A percentile compares a stretch with the other conserved stretches of the same genome.
These are phyloP conservation scores for Harpegnathos saltator DNA, from an alignment of 1,140 invertebrate genomes.

Conservation along the genomic window DNA sequence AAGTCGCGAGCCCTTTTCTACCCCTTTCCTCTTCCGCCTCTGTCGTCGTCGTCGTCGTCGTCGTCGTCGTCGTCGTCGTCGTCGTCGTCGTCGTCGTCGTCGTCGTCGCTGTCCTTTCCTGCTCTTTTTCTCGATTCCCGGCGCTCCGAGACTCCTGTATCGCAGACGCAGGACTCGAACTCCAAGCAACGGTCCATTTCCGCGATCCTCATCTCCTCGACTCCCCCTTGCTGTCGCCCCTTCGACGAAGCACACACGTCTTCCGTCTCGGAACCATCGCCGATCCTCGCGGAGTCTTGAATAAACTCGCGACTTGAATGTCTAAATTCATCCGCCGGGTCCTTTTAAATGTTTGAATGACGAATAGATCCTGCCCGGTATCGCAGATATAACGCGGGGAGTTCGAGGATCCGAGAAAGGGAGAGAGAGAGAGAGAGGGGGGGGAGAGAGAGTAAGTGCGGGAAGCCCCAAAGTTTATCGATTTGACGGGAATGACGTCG, in stretches of 20 bases:
- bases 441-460: too few species aligned
- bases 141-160: constrained; percentile 30
- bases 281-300: constrained; percentile 1
- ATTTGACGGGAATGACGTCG: background rate
- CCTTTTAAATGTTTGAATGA: constrained; percentile 33
- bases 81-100: too few species aligned
- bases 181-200: constrained; percentile 59
- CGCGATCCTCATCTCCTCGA: constrained; percentile 25
- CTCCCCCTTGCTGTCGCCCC: background rate
- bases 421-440: too few species aligned
- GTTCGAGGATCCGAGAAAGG: background rate
- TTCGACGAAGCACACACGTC: constrained; percentile 10
- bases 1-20: constrained; percentile 72
- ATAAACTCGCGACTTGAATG: constrained; percentile 19
- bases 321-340: constrained; percentile 34
- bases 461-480: constrained; percentile 1
- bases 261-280: background rate
- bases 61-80: too few species aligned
- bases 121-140: constrained; percentile 30
- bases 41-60: too few species aligned
- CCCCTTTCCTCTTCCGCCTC: background rate
- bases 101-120: too few species aligned
- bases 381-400: background rate
- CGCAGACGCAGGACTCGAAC: constrained; percentile 32
- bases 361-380: constrained; percentile 1